Base-by-base conservation (phyloP, 2,888 invertebrate species). In the Volucella inanis region DNA sequence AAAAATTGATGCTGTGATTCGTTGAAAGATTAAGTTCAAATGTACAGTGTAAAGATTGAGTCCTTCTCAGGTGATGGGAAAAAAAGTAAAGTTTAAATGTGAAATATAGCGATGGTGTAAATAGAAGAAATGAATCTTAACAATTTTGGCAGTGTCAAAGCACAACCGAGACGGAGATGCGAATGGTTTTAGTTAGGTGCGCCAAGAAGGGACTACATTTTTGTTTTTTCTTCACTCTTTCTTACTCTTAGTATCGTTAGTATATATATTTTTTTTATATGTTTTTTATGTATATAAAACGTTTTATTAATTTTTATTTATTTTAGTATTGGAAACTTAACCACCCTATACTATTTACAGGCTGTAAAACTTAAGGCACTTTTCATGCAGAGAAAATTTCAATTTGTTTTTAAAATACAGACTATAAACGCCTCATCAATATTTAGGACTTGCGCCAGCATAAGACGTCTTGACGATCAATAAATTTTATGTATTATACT, bases 1-100 rank as follows among this genome's bases (percentile, higher is more conserved):
- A 80, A 87, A 72, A 86, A 84, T 84, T 86, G 87, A 88, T 88
- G 88, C 89, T 89, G 89, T 89, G 89, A 89, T 89, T 88, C 87
- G 88, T 88, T 88, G 88, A 88, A 87, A 87, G 87, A 88, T 90
- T 90, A 89, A 90, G 90, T 91, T 90, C 89, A 90, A 90, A 90
- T 90, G 89, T 90, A 90, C 89, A 90, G 90, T 90, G 89, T 89
- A 88, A 89, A 89, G 87, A 87, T 87, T 85, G 87, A 87, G 88
- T 87, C 87, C 88, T 79, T 88, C 86, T 86, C 86, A 81, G 86
- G 86, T 86, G 82, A 77, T 86, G 86, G 78, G 82, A 82, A 81
- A 81, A n/a, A 54, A 31, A 31, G 31, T 65, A 74, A 70, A 76
- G 59, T 54, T 67, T 31, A 41, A 72, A 62, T 65, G 70, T 80